Percentiles rank a stretch among this genome's conserved stretches.
Conservation (phyloP, 2,797 vertebrate species). For the Sphaeramia orbicularis region DNA sequence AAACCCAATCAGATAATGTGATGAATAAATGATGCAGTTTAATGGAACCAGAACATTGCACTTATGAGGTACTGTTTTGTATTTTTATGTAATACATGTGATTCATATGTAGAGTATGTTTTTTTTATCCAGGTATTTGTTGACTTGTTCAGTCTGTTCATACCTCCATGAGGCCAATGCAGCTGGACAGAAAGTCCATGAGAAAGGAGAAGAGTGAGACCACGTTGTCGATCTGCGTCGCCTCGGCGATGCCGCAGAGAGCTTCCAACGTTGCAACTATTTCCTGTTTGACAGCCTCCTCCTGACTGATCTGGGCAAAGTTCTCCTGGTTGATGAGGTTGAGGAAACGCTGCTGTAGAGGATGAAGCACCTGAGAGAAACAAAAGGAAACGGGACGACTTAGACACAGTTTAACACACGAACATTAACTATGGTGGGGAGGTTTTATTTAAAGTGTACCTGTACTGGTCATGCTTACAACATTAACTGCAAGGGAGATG, state of each 20-base stretch:
- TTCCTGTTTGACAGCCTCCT: constrained; percentile 95
- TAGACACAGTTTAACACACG: too few species aligned
- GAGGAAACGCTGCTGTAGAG: constrained; percentile 96
- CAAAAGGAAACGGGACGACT: background rate
- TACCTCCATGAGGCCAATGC: constrained; percentile 98
- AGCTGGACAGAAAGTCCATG: constrained; percentile 99
- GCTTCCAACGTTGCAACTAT: constrained; percentile 96
- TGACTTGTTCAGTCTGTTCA: background rate
- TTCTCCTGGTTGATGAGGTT: constrained; percentile 99
- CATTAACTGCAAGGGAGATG: too few species aligned
- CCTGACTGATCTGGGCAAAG: constrained; percentile 97
- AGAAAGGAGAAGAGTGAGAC: constrained; percentile 97
- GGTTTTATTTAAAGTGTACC: too few species aligned
- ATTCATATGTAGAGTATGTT: too few species aligned
- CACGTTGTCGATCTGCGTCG: constrained; percentile 98
- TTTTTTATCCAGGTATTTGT: too few species aligned
- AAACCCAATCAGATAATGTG: too few species aligned
- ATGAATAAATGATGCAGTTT: too few species aligned
- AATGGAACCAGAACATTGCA: too few species aligned
- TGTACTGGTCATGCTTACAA: too few species aligned
- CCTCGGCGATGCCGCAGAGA: constrained; percentile 97
- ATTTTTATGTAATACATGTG: too few species aligned
- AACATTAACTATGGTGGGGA: too few species aligned
- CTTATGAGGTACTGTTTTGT: too few species aligned
- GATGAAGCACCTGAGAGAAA: constrained; percentile 91